Percentiles rank a stretch among this genome's conserved stretches.
These are phyloP conservation scores for Mechanitis messenoides DNA, from an alignment of 2,888 invertebrate genomes.

Conservation along the genomic window DNA sequence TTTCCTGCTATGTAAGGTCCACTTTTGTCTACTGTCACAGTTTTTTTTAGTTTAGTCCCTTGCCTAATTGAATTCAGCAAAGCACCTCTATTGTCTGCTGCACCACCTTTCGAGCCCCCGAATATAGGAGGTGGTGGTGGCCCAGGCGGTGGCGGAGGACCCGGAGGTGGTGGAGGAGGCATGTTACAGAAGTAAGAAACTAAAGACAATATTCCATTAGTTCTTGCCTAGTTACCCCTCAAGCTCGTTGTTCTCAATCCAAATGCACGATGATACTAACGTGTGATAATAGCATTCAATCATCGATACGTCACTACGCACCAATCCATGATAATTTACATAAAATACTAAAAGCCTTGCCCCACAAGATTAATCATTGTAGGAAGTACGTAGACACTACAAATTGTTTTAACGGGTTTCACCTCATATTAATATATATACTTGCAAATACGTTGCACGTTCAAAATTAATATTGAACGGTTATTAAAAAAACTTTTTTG, in stretches of 20 bases:
- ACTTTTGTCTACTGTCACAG: conserved; percentile 94
- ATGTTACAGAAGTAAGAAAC: conserved; percentile 48
- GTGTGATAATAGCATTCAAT: conserved; percentile 56
- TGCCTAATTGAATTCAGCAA: conserved; percentile 89
- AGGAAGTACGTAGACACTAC: conserved; percentile 68
- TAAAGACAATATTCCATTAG: conserved; percentile 33
- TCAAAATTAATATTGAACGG: background rate
- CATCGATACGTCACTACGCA: conserved; percentile 51
- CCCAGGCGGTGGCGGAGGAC: conserved; percentile 80
- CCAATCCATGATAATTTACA: conserved; percentile 64
- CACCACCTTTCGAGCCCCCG: conserved; percentile 62
- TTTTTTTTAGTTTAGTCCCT: conserved; percentile 88
- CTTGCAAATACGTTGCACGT: background rate
- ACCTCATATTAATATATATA: conserved; percentile 37
- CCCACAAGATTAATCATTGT: conserved; percentile 65
- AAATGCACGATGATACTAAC: conserved; percentile 43
- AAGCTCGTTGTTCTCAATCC: conserved; percentile 38
- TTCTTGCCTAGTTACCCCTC: conserved; percentile 18
- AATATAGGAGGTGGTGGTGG: conserved; percentile 75
- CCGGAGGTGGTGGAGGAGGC: conserved; percentile 80
- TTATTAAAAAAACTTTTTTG: conserved; percentile 9
- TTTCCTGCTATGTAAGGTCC: conserved; percentile 85
- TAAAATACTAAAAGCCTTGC: conserved; percentile 68
- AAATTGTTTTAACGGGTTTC: conserved; percentile 57
- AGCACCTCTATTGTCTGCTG: conserved; percentile 80